Conservation (phyloP, 2,113 vertebrate genomes). For the Arvicanthis niloticus region DNA sequence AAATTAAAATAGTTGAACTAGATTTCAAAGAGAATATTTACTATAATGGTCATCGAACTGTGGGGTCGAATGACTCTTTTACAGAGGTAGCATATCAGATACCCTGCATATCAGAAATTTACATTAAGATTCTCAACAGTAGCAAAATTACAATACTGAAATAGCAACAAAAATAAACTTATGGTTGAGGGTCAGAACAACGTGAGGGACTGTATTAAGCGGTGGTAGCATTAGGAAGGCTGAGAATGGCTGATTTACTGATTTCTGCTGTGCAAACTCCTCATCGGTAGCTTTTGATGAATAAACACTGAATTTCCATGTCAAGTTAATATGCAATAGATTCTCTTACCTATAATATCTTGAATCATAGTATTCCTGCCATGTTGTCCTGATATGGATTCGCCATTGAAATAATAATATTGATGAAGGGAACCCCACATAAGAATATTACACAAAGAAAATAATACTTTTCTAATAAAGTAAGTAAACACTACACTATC, state of each 20-base stretch:
- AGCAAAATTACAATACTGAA: not conserved
- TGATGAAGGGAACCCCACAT: not conserved
- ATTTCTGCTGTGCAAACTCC: not conserved
- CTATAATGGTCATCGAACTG: not conserved
- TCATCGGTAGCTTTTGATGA: not conserved
- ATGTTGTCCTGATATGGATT: not conserved
- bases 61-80: not conserved
- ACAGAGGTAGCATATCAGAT: not conserved
- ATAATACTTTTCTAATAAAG: conserved; percentile 38
- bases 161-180: not conserved
- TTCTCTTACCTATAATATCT: not conserved
- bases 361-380: not conserved
- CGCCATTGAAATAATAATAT: not conserved
- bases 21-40: not conserved
- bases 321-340: not conserved
- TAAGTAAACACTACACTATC: not conserved
- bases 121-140: not conserved
- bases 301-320: not conserved
- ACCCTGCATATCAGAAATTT: not conserved
- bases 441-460: conserved; percentile 10
- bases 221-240: not conserved
- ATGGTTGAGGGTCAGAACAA: not conserved
- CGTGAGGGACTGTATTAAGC: not conserved
- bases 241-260: not conserved
- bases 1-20: not conserved